Percentiles rank a stretch among this genome's conserved stretches.
phyloP scores from a whole-genome alignment of 2,113 vertebrate genomes.

The Ailurus styani region DNA sequence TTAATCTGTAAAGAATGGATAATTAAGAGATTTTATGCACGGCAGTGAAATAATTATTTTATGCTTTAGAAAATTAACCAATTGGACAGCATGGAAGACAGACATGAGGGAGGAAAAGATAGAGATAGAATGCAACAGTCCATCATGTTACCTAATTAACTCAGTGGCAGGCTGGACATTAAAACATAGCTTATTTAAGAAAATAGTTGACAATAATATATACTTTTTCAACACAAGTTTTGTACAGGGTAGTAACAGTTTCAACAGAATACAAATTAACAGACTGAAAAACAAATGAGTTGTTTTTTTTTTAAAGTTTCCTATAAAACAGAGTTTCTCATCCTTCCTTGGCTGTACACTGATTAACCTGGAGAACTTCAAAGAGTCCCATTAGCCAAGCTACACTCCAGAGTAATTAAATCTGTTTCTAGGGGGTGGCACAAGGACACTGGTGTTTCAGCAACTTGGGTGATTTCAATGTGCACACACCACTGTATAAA shows the following conservation, averaged over 20 bases:
- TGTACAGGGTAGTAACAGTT: not conserved
- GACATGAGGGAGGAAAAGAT: not conserved
- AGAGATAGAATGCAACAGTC: not conserved
- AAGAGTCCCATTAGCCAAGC: not conserved
- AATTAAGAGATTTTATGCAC: not conserved
- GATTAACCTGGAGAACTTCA: not conserved
- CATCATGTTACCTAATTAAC: not conserved
- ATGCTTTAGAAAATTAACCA: not conserved
- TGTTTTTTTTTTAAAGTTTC: not conserved
- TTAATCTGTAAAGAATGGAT: not conserved
- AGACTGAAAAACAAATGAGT: not conserved
- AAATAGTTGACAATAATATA: not conserved
- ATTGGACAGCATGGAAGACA: not conserved
- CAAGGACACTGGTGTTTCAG: not conserved
- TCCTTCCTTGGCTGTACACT: not conserved
- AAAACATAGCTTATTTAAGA: not conserved
- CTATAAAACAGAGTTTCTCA: conserved; percentile 6
- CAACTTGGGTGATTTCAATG: not conserved
- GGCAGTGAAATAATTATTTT: not conserved
- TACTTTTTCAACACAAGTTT: not conserved
- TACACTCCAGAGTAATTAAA: not conserved
- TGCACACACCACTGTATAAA: not conserved
- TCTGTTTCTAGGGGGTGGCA: not conserved
- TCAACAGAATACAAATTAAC: conserved; percentile 33
- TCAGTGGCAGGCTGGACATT: not conserved